Percentiles rank a stretch among this genome's conserved stretches.
phyloP scores from a whole-genome alignment of 2,888 invertebrate genomes.

The Campoletis raptor region DNA sequence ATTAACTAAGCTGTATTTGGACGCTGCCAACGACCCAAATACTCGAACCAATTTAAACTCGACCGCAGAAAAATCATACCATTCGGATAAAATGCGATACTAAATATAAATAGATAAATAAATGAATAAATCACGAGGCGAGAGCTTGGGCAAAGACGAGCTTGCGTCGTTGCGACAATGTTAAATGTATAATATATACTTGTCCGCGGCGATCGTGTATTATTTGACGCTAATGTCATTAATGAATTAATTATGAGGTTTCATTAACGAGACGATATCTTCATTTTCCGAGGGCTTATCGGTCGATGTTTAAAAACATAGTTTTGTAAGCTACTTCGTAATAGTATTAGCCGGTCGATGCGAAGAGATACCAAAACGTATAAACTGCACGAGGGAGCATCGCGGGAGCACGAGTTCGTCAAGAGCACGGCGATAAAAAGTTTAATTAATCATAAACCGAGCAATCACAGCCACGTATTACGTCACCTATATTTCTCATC shows the following conservation, averaged over 20 bases:
- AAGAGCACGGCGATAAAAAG: background rate
- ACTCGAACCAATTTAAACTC: background rate
- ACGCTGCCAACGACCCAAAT: conserved; percentile 29
- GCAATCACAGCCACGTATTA: background rate
- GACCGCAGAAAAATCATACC: too few species aligned
- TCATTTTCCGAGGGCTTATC: background rate
- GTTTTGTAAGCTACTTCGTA: background rate
- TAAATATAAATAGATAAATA: background rate
- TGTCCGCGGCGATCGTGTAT: conserved; percentile 68
- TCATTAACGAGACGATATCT: background rate
- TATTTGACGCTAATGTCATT: conserved; percentile 67
- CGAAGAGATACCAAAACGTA: background rate
- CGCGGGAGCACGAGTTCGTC: background rate
- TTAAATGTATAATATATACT: too few species aligned
- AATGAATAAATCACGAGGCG: background rate
- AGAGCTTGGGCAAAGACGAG: background rate
- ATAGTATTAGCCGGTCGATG: background rate
- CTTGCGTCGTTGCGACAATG: background rate
- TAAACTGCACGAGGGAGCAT: background rate
- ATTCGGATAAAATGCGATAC: background rate
- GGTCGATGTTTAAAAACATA: background rate
- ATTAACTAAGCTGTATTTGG: conserved; percentile 31
- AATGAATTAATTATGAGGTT: conserved; percentile 73
- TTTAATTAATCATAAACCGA: background rate
- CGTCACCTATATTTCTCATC: background rate